phyloP scores from a whole-genome alignment of 1,140 invertebrate genomes.

The Ectropis grisescens region DNA sequence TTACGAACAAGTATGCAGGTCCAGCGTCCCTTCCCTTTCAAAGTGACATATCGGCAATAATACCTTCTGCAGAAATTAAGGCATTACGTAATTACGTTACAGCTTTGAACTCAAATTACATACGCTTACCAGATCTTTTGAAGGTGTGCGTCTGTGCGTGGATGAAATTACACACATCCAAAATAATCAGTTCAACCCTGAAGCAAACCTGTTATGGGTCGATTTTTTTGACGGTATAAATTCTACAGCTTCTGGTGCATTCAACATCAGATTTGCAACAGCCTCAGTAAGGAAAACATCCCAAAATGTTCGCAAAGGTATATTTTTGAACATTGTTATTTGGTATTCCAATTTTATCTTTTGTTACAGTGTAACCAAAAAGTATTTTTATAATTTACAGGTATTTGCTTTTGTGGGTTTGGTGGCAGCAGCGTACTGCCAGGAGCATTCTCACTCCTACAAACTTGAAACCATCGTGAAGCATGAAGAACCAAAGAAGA shows the following conservation, averaged over 20 bases:
- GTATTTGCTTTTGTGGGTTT: slow-evolving; percentile 7
- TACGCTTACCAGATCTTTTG: slow-evolving; percentile 10
- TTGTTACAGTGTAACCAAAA: too few relatives aligned
- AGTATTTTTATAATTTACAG: slow-evolving; percentile 8
- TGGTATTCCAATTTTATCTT: too few relatives aligned
- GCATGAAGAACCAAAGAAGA: slow-evolving; percentile 17
- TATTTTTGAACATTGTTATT: neutral
- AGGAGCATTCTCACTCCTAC: slow-evolving; percentile 13
- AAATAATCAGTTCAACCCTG: slow-evolving; percentile 2
- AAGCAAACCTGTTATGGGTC: slow-evolving; percentile 16
- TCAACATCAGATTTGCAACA: slow-evolving; percentile 11
- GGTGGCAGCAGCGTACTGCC: slow-evolving; percentile 11
- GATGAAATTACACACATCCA: slow-evolving; percentile 3
- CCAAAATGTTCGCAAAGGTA: slow-evolving; percentile 21
- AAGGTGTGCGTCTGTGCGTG: slow-evolving; percentile 1
- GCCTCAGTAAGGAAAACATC: slow-evolving; percentile 10
- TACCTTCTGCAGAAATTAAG: too few relatives aligned
- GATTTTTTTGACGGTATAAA: slow-evolving; percentile 24
- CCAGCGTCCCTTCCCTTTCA: neutral
- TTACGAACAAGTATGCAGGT: too few relatives aligned
- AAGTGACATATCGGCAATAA: too few relatives aligned
- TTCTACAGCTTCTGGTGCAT: slow-evolving; percentile 9
- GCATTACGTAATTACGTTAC: too few relatives aligned
- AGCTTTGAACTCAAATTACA: slow-evolving; percentile 7
- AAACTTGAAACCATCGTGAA: slow-evolving; percentile 14